Conservation (phyloP, 2,113 vertebrate genomes). For the Gymnocephalus cernua region DNA sequence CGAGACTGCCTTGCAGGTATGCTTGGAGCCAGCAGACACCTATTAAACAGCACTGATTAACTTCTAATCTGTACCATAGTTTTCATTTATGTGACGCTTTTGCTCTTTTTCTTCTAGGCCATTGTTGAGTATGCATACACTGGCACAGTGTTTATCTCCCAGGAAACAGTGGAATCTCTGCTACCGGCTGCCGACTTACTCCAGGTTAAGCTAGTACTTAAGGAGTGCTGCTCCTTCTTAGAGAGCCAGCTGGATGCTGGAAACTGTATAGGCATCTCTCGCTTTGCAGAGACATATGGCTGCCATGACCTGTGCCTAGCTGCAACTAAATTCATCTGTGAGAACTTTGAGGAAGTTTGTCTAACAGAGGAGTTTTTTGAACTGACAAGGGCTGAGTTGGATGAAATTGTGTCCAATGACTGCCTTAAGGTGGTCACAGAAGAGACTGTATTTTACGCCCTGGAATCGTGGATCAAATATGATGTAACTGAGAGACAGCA, state of each 20-base stretch:
- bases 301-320: constrained; percentile 96
- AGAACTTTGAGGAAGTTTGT: constrained; percentile 97
- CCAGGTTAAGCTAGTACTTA: constrained; percentile 96
- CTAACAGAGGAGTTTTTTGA: constrained; percentile 97
- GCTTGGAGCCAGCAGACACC: background rate
- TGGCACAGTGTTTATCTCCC: constrained; percentile 96
- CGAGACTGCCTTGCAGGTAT: constrained; percentile 93
- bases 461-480: constrained; percentile 98
- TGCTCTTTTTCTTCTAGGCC: constrained; percentile 82
- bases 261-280: constrained; percentile 98
- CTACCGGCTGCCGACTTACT: constrained; percentile 98
- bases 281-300: constrained; percentile 97
- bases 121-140: constrained; percentile 99
- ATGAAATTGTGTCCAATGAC: constrained; percentile 97
- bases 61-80: background rate
- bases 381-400: constrained; percentile 92
- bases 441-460: constrained; percentile 94
- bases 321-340: constrained; percentile 96
- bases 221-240: constrained; percentile 97
- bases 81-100: constrained; percentile 24
- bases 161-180: constrained; percentile 97
- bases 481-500: constrained; percentile 95
- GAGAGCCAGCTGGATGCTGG: constrained; percentile 97
- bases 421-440: constrained; percentile 96
- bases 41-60: background rate